These are phyloP conservation scores for Tamias sibiricus DNA, from an alignment of 2,113 vertebrate genomes.

Conservation along the genomic window DNA sequence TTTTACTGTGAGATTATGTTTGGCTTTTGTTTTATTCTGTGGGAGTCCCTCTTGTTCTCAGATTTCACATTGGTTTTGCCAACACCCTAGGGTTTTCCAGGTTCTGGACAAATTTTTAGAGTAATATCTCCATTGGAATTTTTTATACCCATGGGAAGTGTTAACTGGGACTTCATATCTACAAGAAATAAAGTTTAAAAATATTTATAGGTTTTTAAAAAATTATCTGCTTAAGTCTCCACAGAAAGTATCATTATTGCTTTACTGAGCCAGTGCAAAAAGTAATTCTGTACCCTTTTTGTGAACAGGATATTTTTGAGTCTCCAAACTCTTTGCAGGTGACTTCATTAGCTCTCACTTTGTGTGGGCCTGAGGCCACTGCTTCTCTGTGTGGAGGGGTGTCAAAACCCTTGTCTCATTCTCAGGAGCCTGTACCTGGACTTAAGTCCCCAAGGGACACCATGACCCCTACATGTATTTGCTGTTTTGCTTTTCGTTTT, in stretches of 20 bases:
- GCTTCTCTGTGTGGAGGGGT: neutral
- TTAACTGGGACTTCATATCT: constrained; percentile 30
- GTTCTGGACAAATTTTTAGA: constrained; percentile 22
- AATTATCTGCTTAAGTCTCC: neutral
- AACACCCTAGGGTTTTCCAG: constrained; percentile 12
- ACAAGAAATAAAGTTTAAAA: neutral
- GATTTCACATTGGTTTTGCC: constrained; percentile 56
- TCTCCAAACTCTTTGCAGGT: neutral
- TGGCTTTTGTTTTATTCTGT: constrained; percentile 32
- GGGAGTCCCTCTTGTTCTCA: neutral
- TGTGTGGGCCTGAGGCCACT: neutral
- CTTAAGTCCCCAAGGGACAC: neutral
- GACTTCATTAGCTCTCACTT: neutral
- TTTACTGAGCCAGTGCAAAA: neutral
- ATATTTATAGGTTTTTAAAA: too few species aligned
- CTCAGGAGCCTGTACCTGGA: neutral
- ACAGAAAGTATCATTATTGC: neutral
- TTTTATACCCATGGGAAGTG: constrained; percentile 6
- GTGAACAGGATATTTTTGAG: neutral
- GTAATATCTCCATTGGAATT: constrained; percentile 33
- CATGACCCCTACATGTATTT: neutral
- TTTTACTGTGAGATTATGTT: constrained; percentile 20
- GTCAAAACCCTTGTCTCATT: neutral
- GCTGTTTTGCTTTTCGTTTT: neutral
- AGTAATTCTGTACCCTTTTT: neutral